These are phyloP conservation scores for Stenolophus ochropezus DNA, from an alignment of 2,888 invertebrate species.

Conservation along the genomic window DNA sequence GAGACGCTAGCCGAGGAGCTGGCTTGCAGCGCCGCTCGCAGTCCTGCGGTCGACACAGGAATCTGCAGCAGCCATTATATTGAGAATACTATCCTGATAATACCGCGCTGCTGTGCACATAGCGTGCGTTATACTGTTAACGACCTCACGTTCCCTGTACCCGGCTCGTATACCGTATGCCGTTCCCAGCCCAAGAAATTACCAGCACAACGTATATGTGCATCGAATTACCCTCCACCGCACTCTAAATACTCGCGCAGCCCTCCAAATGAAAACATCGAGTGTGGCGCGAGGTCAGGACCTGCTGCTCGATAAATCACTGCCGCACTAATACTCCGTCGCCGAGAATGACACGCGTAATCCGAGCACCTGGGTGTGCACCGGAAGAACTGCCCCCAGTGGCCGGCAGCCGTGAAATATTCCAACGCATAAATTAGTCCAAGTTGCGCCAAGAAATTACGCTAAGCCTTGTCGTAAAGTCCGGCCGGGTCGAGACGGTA, in stretches of 20 bases:
- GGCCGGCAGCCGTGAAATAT: constrained; percentile 70
- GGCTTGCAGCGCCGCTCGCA: constrained; percentile 70
- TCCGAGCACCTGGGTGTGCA: background rate
- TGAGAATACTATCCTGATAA: constrained; percentile 65
- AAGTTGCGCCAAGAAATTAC: constrained; percentile 72
- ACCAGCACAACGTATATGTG: constrained; percentile 8
- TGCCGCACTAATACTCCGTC: background rate
- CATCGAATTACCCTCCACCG: constrained; percentile 23
- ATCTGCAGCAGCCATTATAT: constrained; percentile 73
- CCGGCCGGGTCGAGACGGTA: constrained; percentile 44
- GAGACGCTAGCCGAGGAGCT: constrained; percentile 72
- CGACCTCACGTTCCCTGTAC: constrained; percentile 49
- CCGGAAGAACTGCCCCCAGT: constrained; percentile 62
- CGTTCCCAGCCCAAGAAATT: constrained; percentile 48
- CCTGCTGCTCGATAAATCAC: background rate
- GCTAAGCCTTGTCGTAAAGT: constrained; percentile 68
- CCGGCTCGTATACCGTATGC: constrained; percentile 4
- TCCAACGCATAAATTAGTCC: constrained; percentile 71
- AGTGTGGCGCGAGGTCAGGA: background rate
- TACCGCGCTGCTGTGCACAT: constrained; percentile 57
- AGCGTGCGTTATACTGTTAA: constrained; percentile 59
- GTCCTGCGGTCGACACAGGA: constrained; percentile 72
- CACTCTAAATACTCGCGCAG: constrained; percentile 2
- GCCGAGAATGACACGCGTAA: background rate
- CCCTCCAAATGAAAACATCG: background rate